Evolutionary conservation across 2,888 invertebrate species (phyloP).

Genomic region (Drosophila maculinotata): DNA sequence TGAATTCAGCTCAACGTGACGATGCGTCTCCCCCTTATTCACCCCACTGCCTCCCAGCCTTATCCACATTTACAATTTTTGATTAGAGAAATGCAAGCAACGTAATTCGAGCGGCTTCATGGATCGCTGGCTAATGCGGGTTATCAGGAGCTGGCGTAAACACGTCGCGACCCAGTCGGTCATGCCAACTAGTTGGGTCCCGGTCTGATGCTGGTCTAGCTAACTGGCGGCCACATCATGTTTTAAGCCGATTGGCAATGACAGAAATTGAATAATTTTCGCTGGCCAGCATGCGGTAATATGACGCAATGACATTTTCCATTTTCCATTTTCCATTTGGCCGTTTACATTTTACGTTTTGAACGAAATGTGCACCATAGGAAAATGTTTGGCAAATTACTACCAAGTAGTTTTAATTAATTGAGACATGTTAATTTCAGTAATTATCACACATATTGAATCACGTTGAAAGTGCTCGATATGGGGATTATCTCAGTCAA

Average conservation of each 20-base stretch:
- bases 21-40: slow-evolving; percentile 7
- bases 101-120: slow-evolving; percentile 55
- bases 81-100: slow-evolving; percentile 75
- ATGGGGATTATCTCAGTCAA: background rate
- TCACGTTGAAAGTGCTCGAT: background rate
- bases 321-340: background rate
- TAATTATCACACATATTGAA: background rate
- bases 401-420: background rate
- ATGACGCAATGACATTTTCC: slow-evolving; percentile 12
- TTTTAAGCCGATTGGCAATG: slow-evolving; percentile 42
- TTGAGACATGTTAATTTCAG: background rate
- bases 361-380: slow-evolving; percentile 22
- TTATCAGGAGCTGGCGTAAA: slow-evolving; percentile 60
- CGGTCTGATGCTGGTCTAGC: slow-evolving; percentile 29
- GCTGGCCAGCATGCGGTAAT: slow-evolving; percentile 8
- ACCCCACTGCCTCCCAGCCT: slow-evolving; percentile 27
- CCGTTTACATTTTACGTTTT: background rate
- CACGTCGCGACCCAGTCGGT: slow-evolving; percentile 30
- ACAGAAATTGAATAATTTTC: slow-evolving; percentile 37
- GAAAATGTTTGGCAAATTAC: slow-evolving; percentile 5
- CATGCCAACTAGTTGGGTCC: slow-evolving; percentile 22
- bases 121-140: slow-evolving; percentile 67
- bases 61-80: slow-evolving; percentile 66
- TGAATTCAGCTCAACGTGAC: slow-evolving; percentile 32
- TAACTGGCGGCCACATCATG: slow-evolving; percentile 20